Evolutionary conservation across 1,140 invertebrate genomes (phyloP).

Genomic region (Trachymyrmex cornetzi): DNA sequence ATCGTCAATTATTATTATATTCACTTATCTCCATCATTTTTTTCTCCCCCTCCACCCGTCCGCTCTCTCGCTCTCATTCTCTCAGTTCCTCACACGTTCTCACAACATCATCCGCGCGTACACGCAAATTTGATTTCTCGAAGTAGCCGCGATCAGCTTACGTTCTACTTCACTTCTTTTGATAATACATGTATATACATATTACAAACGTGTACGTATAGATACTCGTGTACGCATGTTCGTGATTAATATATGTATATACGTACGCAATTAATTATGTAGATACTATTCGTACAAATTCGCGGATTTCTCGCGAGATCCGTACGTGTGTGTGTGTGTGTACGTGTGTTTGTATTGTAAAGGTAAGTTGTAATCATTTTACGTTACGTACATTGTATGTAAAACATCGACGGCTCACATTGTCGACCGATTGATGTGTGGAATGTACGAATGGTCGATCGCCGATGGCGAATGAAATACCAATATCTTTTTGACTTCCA

Average conservation of each 20-base stretch:
- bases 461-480: background rate
- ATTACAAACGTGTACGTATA: constrained; percentile 65
- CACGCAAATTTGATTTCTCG: constrained; percentile 82
- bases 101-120: constrained; percentile 66
- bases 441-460: constrained; percentile 20
- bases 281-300: constrained; percentile 37
- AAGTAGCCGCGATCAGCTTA: constrained; percentile 74
- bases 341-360: constrained; percentile 14
- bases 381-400: constrained; percentile 5
- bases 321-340: constrained; percentile 50
- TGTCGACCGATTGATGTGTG: background rate
- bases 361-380: constrained; percentile 17
- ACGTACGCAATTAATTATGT: constrained; percentile 56
- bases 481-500: constrained; percentile 4
- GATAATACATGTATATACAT: constrained; percentile 69
- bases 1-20: constrained; percentile 76
- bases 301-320: constrained; percentile 17
- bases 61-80: constrained; percentile 51
- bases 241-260: constrained; percentile 64
- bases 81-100: constrained; percentile 6
- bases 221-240: constrained; percentile 54
- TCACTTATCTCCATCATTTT: constrained; percentile 52
- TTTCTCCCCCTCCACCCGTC: constrained; percentile 38
- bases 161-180: constrained; percentile 60
- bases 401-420: background rate